Conservation (phyloP, 2,113 vertebrate genomes). For the Cyanoderma ruficeps region DNA sequence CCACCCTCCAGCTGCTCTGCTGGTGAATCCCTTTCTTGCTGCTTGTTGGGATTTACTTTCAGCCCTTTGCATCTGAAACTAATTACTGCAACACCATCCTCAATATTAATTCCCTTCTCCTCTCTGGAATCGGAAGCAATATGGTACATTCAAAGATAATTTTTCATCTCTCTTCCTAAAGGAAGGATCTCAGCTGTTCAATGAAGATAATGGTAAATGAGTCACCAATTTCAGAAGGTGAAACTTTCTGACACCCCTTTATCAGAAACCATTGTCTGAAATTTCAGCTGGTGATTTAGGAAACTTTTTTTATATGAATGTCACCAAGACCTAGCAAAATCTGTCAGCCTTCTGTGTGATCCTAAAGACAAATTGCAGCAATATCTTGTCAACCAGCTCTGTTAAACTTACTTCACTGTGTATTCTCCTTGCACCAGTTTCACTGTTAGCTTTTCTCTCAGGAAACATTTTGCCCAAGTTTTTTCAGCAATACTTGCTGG, state of each 20-base stretch:
- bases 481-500: background rate
- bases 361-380: conserved; percentile 58
- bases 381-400: conserved; percentile 43
- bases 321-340: conserved; percentile 58
- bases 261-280: conserved; percentile 47
- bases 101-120: conserved; percentile 47
- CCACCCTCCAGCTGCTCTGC: conserved; percentile 50
- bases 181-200: conserved; percentile 5
- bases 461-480: background rate
- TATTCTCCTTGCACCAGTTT: background rate
- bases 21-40: conserved; percentile 48
- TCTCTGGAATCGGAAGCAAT: conserved; percentile 52
- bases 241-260: conserved; percentile 35
- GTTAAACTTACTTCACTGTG: conserved; percentile 38
- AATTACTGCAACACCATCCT: conserved; percentile 20
- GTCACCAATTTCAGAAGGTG: conserved; percentile 55
- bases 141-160: conserved; percentile 39
- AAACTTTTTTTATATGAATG: conserved; percentile 55
- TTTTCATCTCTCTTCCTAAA: conserved; percentile 46
- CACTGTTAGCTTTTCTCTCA: background rate
- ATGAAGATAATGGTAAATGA: conserved; percentile 39
- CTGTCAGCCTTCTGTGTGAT: conserved; percentile 59
- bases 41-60: conserved; percentile 56
- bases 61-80: conserved; percentile 17
- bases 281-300: conserved; percentile 68